Conservation (phyloP, 1,140 invertebrate genomes). For the Zophobas atratus region DNA sequence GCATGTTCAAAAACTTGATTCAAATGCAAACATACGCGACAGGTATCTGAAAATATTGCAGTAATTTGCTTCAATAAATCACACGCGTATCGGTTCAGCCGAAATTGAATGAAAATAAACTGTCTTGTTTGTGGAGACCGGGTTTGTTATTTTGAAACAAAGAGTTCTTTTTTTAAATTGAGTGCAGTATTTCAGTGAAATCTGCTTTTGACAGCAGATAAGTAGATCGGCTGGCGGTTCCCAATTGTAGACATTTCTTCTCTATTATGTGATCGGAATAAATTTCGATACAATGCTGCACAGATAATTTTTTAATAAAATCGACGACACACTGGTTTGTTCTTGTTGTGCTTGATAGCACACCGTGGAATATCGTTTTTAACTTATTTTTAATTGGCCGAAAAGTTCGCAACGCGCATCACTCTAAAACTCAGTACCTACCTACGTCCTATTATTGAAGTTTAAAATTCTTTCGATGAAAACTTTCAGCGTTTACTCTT, state of each 20-base stretch:
- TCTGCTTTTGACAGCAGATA: constrained; percentile 34
- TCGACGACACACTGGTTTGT: neutral
- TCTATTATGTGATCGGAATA: constrained; percentile 30
- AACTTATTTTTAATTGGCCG: neutral
- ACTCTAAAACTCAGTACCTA: constrained; percentile 1
- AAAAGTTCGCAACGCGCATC: neutral
- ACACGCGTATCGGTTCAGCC: constrained; percentile 5
- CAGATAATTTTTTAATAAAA: constrained; percentile 10
- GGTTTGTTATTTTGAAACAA: constrained; percentile 23
- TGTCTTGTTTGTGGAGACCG: constrained; percentile 19
- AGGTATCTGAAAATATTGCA: constrained; percentile 23
- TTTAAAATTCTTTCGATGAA: neutral
- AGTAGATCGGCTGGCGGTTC: constrained; percentile 18
- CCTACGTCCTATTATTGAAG: constrained; percentile 13
- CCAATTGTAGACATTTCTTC: constrained; percentile 15
- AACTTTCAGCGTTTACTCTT: constrained; percentile 4
- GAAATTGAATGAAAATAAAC: constrained; percentile 33
- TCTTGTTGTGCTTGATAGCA: neutral
- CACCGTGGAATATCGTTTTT: neutral
- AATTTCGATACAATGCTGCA: constrained; percentile 20
- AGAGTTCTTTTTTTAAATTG: constrained; percentile 25
- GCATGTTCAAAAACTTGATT: constrained; percentile 2
- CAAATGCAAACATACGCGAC: neutral
- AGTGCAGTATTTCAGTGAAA: constrained; percentile 27
- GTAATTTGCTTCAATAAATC: constrained; percentile 35